A percentile compares a stretch with the other conserved stretches of the same genome.
Evolutionary conservation across 2,113 vertebrate genomes (phyloP).

Genomic region (Notiomystis cincta): DNA sequence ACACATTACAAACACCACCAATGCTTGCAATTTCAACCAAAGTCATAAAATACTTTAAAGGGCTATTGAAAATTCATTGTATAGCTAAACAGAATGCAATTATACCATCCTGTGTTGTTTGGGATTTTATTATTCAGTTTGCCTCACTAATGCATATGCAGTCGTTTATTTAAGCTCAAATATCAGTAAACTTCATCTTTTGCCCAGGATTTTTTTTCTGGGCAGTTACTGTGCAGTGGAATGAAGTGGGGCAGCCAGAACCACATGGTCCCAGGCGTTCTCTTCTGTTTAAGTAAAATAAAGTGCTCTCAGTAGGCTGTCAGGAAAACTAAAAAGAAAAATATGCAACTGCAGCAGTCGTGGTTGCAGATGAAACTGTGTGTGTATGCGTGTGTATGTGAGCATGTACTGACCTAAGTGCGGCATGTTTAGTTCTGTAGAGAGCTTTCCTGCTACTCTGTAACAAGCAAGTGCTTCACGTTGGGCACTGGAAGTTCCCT

Average conservation of each 20-base stretch:
- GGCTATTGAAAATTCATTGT: background rate
- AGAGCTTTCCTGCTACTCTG: background rate
- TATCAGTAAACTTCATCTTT: background rate
- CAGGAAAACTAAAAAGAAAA: constrained; percentile 8
- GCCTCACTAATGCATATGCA: background rate
- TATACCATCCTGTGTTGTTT: background rate
- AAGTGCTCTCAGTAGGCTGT: background rate
- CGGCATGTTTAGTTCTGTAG: background rate
- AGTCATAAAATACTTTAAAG: background rate
- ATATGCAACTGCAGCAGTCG: background rate
- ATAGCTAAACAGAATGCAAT: background rate
- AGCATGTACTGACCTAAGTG: background rate
- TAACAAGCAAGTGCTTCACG: background rate
- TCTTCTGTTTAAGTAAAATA: constrained; percentile 11
- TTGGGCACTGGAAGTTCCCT: background rate
- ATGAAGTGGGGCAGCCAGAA: background rate
- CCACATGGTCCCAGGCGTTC: background rate
- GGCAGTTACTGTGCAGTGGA: background rate
- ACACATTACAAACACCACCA: background rate
- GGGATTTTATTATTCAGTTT: background rate
- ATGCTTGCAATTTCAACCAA: background rate
- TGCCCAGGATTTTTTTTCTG: background rate
- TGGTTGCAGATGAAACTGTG: background rate
- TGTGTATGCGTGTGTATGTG: background rate
- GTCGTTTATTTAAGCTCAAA: background rate